Conservation (phyloP, 1,140 invertebrate species). For the Drosophila cardini region DNA sequence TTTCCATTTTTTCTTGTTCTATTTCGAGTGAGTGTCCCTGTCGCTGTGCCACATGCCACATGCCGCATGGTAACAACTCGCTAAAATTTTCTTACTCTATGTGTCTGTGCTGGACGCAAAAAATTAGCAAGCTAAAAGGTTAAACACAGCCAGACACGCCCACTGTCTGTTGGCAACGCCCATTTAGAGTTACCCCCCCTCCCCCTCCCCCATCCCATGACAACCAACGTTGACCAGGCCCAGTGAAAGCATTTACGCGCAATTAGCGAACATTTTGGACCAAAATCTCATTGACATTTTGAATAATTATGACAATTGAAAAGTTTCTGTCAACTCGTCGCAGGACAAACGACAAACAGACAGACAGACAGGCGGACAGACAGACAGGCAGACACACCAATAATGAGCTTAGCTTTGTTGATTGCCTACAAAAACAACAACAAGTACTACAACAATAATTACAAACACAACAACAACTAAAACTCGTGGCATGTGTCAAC, state of each 20-base stretch:
- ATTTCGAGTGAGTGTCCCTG: slow-evolving; percentile 10
- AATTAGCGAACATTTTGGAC: slow-evolving; percentile 57
- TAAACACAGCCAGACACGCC: slow-evolving; percentile 41
- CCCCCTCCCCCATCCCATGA: background rate
- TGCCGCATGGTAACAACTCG: background rate
- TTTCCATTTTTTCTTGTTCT: background rate
- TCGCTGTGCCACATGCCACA: background rate
- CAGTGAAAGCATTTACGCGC: slow-evolving; percentile 20
- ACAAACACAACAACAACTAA: slow-evolving; percentile 16
- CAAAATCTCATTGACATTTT: slow-evolving; percentile 62
- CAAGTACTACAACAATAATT: slow-evolving; percentile 1
- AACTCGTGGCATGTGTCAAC: slow-evolving; percentile 42
- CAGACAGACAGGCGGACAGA: no score
- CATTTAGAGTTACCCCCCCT: no score
- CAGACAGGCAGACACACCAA: background rate
- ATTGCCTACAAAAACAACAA: slow-evolving; percentile 18
- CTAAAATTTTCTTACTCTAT: background rate
- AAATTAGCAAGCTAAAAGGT: slow-evolving; percentile 42
- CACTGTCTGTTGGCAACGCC: no score
- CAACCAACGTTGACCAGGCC: background rate
- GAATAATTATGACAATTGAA: slow-evolving; percentile 79
- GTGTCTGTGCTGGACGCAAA: background rate
- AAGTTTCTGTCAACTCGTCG: slow-evolving; percentile 58
- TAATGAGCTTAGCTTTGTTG: slow-evolving; percentile 46
- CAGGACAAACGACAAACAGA: background rate